Base-by-base conservation (phyloP, 2,113 vertebrate species). In the Orcinus orca region DNA sequence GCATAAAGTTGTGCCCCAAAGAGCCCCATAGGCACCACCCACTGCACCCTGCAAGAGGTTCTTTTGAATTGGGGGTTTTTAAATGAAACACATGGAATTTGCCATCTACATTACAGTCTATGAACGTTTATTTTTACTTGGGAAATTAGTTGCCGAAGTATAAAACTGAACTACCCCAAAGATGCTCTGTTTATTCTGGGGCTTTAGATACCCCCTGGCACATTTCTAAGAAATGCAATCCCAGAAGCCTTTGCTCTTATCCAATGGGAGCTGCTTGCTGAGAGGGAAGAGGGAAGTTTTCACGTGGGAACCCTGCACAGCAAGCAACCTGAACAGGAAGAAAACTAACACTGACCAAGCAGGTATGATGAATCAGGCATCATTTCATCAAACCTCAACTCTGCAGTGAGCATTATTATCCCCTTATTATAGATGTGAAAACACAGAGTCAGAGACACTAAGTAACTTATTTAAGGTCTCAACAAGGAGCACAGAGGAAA, bases 281-380 rank as follows among this genome's bases (percentile, higher is more conserved):
- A 58, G 60, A 50, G 81, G 12, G 14, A 80, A 71, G 55, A 88
- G 29, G 31, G 17, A 5, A 68, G 3, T 60, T 38, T 92, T 62
- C 77, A 82, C 58, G 21, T 26, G 2, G 11, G 47, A 74, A 17
- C 2, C 1, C 11, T 63, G 58, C 23, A 14, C 8, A 23, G 20
- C 44, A 23, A 85, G n/a, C 20, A 23, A 41, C 25, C 4, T 5
- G 9, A 8, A 25, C 60, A 60, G 8, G 58, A 68, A 67, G n/a
- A 41, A 41, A 23, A 33, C 3, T 2, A 1, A 26, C 1, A 6
- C 3, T 8, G 23, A 23, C 6, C 5, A 29, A 55, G 33, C 36
- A 23, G 6, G 26, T 50, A 1, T 0, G 0, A 2, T 3, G 6
- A 9, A 6, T 13, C 1, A 17, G 65, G 18, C 68, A n/a, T 55